Evolutionary conservation across 2,888 invertebrate genomes (phyloP), one percentile per base, ranked within the genome.

Genomic region (Theretra japonica): DNA sequence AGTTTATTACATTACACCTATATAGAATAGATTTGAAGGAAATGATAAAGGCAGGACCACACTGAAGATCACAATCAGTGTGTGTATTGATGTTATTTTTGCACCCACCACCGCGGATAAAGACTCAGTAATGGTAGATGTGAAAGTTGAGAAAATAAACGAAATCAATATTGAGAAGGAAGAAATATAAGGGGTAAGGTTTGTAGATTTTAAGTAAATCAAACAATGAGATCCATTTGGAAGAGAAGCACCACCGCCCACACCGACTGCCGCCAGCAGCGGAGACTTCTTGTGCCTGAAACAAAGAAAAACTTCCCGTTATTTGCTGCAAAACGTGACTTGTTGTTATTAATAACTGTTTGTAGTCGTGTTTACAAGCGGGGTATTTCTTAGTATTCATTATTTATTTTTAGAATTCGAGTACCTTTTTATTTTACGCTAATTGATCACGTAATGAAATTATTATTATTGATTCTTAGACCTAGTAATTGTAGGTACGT

Each of bases 251-350:
- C 84, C 65, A 93, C 80, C 7, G 89, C 90, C 75, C 93, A 72
- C 75, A 91, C 86, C 1, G 91, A 81, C 74, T 89, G 90, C 75
- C 88, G 85, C 93, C 93, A 94, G 78, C 93, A 91, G 28, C 87
- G 86, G 4, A 89, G 79, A 75, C 82, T 83, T 79, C 80, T 86
- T 69, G 91, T 84, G 80, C 93, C 94, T 94, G 86, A 2, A 93
- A 93, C 91, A 93, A 93, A 72, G 59, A 74, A 73, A 80, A 75
- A 71, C 19, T 73, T 41, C 11, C 41, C 11, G 2, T 41, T 41
- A 41, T 41, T 41, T 41, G 41, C 15, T 41, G 41, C 15, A 41
- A 41, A 41, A 41, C 41, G 41, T 41, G 41, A 11, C 15, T 41
- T 41, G 41, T 33, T 33, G 33, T 41, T 41, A 41, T 41, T 41